Conservation (phyloP, 2,113 vertebrate species). For the Helogale parvula region DNA sequence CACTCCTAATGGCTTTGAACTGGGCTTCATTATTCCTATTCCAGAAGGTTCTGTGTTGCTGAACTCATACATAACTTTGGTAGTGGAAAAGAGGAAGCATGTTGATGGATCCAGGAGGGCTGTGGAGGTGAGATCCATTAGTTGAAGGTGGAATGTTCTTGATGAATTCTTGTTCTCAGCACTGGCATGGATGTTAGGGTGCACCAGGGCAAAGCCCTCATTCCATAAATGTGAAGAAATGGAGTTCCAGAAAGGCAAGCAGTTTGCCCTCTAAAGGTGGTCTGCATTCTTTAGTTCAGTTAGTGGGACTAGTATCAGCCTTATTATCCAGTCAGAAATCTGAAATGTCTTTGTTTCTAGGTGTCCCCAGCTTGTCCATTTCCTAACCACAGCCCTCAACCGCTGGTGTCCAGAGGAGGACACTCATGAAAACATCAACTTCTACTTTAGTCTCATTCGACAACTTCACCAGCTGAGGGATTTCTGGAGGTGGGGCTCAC, state of each 20-base stretch:
- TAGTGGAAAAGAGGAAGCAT: neutral
- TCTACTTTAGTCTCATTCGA: neutral
- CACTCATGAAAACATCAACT: neutral
- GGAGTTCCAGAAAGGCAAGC: neutral
- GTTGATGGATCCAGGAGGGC: neutral
- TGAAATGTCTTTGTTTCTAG: neutral
- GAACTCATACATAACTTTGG: neutral
- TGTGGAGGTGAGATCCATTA: neutral
- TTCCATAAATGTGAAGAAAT: neutral
- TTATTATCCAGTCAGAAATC: neutral
- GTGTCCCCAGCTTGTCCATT: neutral
- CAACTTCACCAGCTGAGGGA: neutral
- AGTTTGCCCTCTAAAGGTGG: neutral
- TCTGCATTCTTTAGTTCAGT: neutral
- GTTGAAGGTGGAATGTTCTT: neutral
- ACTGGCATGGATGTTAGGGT: neutral
- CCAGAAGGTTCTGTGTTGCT: neutral
- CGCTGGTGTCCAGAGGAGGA: neutral
- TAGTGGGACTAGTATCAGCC: neutral
- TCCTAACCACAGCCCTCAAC: neutral
- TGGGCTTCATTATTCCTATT: neutral
- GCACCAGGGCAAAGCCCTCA: accelerated
- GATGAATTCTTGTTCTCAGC: neutral
- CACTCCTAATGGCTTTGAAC: neutral
- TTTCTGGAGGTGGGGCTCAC: neutral